Base-by-base conservation (phyloP, 2,113 vertebrate genomes). In the Tinamus guttatus region DNA sequence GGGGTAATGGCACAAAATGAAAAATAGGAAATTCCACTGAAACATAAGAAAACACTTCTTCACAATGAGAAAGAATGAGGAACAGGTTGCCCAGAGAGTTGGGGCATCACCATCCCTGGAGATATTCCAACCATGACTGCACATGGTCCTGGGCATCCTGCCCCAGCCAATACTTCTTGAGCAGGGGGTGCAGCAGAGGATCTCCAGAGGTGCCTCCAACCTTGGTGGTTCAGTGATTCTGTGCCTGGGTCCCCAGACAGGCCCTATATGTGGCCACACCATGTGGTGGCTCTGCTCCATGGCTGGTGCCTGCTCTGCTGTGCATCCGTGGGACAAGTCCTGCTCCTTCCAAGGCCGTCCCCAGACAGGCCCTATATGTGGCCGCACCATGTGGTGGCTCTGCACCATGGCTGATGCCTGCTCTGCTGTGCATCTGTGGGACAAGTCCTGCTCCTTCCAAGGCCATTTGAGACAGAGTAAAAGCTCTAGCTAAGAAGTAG, bases 241-340 rank as follows among this genome's bases (percentile, higher is more conserved):
- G 58, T 0, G 1, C 13, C 18, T 14, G 4, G 64, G 58, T 18
- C 41, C 34, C 12, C 18, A 12, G n/a, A 5, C 62, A 68, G 54
- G 25, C 52, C 75, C 47, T 27, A 3, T 30, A 41, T 63, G 54
- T 1, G 1, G 16, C 22, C 0, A 6, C 12, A 14, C 51, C 13
- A 0, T 45, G 60, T 28, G 1, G 0, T 20, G 36, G 21, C 19
- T 41, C 38, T 34, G 28, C 52, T 67, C 60, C 67, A 25, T 12
- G 24, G 24, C 49, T 11, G 21, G 22, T 51, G 21, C 49, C 51
- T 14, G 20, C 27, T 43, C 51, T 45, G 30, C 63, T 70, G 36
- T 12, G 13, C 0, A 0, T 21, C 64, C 0, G 0, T 7, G 32
- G 58, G 41, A 51, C 1, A 1, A 10, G 28, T 40, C 52, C 60